Percentiles rank a stretch among this genome's conserved stretches.
Conservation (phyloP, 2,797 vertebrate genomes). For the Smutsia gigantea region DNA sequence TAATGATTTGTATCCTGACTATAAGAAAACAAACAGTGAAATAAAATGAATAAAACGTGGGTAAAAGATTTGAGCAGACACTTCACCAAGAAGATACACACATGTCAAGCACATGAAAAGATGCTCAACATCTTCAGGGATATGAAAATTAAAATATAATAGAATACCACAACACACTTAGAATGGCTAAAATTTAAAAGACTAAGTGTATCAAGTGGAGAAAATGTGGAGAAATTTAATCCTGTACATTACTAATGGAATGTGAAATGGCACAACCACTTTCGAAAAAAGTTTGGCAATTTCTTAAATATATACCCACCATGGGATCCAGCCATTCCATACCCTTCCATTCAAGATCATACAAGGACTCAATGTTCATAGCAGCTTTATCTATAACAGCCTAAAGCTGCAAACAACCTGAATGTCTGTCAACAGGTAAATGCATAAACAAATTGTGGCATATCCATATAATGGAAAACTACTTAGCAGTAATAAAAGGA, state of each 20-base stretch:
- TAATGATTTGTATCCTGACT: background rate
- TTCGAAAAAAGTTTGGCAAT: background rate
- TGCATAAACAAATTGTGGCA: background rate
- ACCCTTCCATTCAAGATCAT: background rate
- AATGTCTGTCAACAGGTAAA: background rate
- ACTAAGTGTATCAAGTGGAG: background rate
- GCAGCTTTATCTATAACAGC: background rate
- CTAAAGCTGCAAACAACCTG: background rate
- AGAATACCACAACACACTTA: background rate
- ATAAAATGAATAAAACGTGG: background rate
- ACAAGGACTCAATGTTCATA: background rate
- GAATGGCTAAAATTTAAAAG: background rate
- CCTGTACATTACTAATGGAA: background rate
- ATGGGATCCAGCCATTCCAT: background rate
- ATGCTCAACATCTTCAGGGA: background rate
- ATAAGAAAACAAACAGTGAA: background rate
- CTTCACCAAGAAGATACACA: background rate
- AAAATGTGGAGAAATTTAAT: background rate
- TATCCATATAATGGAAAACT: background rate
- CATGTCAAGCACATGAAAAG: background rate
- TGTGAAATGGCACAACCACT: background rate
- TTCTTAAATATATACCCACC: background rate
- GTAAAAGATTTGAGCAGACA: background rate
- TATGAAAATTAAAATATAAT: background rate
- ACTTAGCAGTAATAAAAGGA: background rate